Evolutionary conservation across 2,888 invertebrate genomes (phyloP), one percentile per base, ranked within the genome.

Genomic region (Yponomeuta malinellus): DNA sequence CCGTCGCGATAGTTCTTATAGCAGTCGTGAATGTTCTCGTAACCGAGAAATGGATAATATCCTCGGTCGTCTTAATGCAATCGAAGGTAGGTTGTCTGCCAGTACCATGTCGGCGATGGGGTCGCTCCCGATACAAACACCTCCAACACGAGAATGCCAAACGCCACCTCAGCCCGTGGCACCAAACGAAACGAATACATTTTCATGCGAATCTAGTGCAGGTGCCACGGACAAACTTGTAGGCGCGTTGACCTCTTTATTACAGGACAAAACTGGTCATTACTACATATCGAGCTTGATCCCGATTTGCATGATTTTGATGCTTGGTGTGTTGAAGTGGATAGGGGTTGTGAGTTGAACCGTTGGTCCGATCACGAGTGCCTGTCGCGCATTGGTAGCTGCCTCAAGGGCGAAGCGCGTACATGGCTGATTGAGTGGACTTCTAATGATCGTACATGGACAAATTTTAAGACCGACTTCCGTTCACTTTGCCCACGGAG

Each of bases 311-410:
- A 71, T 43, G 67, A 71, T 37, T 12, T 71, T 10, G 67, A 67
- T 31, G 33, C 31, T 12, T 71, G 71, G 71, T 67, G 52, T 43
- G 52, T 31, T n/a, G 68, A 71, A n/a, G 71, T 71, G 31, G 71
- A 71, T 63, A 5, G 68, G 8, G 71, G 43, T 48, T 4, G 29
- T 9, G 15, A 23, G 10, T 66, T 37, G 9, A 71, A 71, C 29
- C 48, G 66, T 15, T 71, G 71, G 71, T 10, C n/a, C 63, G 68
- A 71, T 68, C 33, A 63, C 63, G 68, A 71, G 59, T 71, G 71
- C 33, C 37, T 71, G 48, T 68, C 71, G 3, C 71, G 68, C 29
- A 68, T 71, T n/a, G 68, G 71, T 48, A 37, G 66, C 33, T 68
- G 68, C 48, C 64, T 71, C 15, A 68, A 68, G 48, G 71, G 68